These are phyloP conservation scores for Osmerus eperlanus DNA, from an alignment of 2,113 vertebrate genomes.

Conservation along the genomic window DNA sequence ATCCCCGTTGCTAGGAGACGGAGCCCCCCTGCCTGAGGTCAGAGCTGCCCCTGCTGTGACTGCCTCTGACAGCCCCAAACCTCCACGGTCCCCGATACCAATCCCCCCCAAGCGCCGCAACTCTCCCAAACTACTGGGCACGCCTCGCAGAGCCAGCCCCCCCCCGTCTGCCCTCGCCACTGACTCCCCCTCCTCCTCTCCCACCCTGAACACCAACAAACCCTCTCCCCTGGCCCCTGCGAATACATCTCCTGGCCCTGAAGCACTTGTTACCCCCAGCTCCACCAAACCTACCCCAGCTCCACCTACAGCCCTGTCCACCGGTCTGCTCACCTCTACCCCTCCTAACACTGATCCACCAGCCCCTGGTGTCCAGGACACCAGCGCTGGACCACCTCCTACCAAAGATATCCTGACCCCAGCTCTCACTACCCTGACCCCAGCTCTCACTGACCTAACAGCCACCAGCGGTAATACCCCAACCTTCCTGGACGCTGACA, in stretches of 20 bases:
- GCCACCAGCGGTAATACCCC: conserved; percentile 41
- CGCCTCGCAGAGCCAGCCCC: conserved; percentile 49
- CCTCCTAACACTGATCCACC: no score
- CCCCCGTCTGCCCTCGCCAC: conserved; percentile 59
- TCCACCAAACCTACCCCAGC: background rate
- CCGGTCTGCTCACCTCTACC: background rate
- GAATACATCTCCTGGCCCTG: no score
- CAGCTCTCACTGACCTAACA: conserved; percentile 60
- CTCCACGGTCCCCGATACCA: conserved; percentile 55
- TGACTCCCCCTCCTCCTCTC: conserved; percentile 38
- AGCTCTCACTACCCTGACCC: conserved; percentile 33
- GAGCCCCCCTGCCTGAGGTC: conserved; percentile 59
- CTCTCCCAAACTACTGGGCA: conserved; percentile 61
- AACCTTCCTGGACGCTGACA: conserved; percentile 22
- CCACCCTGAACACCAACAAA: background rate
- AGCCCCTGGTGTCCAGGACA: background rate
- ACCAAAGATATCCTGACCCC: conserved; percentile 32
- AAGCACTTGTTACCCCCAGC: background rate
- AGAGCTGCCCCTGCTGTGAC: conserved; percentile 70
- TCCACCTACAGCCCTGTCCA: background rate
- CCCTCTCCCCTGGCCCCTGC: no score
- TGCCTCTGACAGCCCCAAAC: conserved; percentile 67
- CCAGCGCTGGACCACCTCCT: conserved; percentile 46
- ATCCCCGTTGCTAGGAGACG: conserved; percentile 79
- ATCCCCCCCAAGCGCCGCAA: conserved; percentile 64